Percentiles rank a stretch among this genome's conserved stretches.
Evolutionary conservation across 2,113 vertebrate genomes (phyloP).

Genomic region (Stomatorhinus ivindoensis): DNA sequence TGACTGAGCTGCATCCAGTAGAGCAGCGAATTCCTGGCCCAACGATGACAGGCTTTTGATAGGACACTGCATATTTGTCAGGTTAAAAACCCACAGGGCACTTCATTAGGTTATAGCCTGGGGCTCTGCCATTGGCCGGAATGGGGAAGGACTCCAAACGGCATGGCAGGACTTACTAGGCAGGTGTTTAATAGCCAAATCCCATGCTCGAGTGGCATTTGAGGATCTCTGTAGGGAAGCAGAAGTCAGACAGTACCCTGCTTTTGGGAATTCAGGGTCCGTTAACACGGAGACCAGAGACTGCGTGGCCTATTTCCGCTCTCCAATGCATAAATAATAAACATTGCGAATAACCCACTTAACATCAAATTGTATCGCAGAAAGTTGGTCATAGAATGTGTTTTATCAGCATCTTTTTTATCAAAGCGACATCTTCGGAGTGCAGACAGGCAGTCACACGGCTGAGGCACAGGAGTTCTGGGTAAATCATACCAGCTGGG

Average conservation of each 20-base stretch:
- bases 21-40: not conserved
- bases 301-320: not conserved
- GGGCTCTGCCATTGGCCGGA: not conserved
- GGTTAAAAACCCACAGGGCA: not conserved
- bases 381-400: not conserved
- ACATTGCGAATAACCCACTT: not conserved
- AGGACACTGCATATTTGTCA: not conserved
- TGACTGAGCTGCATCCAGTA: not conserved
- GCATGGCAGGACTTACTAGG: not conserved
- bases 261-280: not conserved
- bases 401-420: not conserved
- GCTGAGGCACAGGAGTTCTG: not conserved
- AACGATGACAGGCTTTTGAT: not conserved
- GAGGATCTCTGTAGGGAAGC: not conserved
- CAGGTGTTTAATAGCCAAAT: not conserved
- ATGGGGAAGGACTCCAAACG: not conserved
- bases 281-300: not conserved
- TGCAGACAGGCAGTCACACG: not conserved
- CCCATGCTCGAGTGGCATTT: not conserved
- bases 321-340: not conserved
- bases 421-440: not conserved
- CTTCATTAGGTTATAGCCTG: conserved; percentile 8
- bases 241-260: not conserved
- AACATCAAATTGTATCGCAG: not conserved
- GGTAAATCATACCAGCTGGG: not conserved